Conservation (phyloP, 2,113 vertebrate species). For the Oryzias javanicus region DNA sequence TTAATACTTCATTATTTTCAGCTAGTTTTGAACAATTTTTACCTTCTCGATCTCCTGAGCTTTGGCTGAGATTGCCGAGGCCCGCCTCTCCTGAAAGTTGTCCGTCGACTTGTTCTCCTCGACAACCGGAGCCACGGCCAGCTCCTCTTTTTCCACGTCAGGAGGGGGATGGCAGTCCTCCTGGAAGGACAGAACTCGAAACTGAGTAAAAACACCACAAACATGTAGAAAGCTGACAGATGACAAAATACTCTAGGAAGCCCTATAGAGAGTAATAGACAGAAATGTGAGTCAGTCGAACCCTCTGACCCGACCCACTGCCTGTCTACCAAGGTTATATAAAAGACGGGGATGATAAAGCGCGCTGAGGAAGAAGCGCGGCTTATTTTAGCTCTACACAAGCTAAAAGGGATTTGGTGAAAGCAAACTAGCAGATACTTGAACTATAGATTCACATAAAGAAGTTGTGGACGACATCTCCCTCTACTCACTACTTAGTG, state of each 20-base stretch:
- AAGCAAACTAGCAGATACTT: no score
- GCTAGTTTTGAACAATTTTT: background rate
- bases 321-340: constrained; percentile 1
- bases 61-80: constrained; percentile 88
- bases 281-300: constrained; percentile 2
- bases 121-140: constrained; percentile 64
- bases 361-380: constrained; percentile 2
- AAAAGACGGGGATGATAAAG: constrained; percentile 20
- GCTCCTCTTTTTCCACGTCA: constrained; percentile 70
- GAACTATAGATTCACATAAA: no score
- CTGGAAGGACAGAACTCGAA: constrained; percentile 56
- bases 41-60: constrained; percentile 96
- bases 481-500: no score
- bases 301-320: constrained; percentile 13
- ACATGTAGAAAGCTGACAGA: background rate
- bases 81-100: constrained; percentile 79
- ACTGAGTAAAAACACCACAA: background rate
- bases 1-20: no score
- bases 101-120: constrained; percentile 77
- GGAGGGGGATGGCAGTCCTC: constrained; percentile 72
- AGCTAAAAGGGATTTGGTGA: no score
- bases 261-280: background rate
- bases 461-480: no score
- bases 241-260: background rate
- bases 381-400: no score